Percentiles rank a stretch among this genome's conserved stretches.
These are phyloP conservation scores for Troides aeacus DNA, from an alignment of 2,888 invertebrate genomes.

Conservation along the genomic window DNA sequence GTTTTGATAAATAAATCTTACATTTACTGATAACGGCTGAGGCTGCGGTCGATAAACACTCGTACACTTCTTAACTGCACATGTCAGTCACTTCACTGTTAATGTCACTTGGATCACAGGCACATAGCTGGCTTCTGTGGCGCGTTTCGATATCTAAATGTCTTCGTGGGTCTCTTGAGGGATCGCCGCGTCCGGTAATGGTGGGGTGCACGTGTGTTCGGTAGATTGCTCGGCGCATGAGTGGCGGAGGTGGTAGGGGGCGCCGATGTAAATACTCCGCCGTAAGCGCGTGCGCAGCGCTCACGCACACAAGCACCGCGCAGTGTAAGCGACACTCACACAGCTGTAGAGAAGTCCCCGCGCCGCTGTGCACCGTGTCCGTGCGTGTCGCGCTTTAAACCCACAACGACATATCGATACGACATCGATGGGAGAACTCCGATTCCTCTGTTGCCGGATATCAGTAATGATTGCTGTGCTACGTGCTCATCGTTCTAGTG, in stretches of 20 bases:
- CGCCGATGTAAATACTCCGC: slow-evolving; percentile 74
- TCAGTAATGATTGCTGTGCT: slow-evolving; percentile 31
- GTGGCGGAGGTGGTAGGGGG: slow-evolving; percentile 77
- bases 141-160: slow-evolving; percentile 49
- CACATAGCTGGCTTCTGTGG: slow-evolving; percentile 62
- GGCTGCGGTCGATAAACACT: slow-evolving; percentile 71
- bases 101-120: slow-evolving; percentile 69
- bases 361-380: slow-evolving; percentile 55
- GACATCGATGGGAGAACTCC: slow-evolving; percentile 51
- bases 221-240: slow-evolving; percentile 75
- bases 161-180: slow-evolving; percentile 48
- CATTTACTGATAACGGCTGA: slow-evolving; percentile 72
- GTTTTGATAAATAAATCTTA: slow-evolving; percentile 59
- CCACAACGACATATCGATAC: slow-evolving; percentile 44
- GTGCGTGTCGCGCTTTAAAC: slow-evolving; percentile 39
- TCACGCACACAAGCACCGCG: slow-evolving; percentile 57
- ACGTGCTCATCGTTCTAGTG: slow-evolving; percentile 6
- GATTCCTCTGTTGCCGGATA: slow-evolving; percentile 46
- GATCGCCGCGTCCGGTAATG: slow-evolving; percentile 50
- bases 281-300: slow-evolving; percentile 68
- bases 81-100: slow-evolving; percentile 70
- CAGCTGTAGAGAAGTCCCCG: slow-evolving; percentile 31
- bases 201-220: slow-evolving; percentile 74
- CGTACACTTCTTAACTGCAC: slow-evolving; percentile 61
- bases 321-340: slow-evolving; percentile 47